These are phyloP conservation scores for Bathynomus jamesi DNA, from an alignment of 1,140 invertebrate species.

Conservation along the genomic window DNA sequence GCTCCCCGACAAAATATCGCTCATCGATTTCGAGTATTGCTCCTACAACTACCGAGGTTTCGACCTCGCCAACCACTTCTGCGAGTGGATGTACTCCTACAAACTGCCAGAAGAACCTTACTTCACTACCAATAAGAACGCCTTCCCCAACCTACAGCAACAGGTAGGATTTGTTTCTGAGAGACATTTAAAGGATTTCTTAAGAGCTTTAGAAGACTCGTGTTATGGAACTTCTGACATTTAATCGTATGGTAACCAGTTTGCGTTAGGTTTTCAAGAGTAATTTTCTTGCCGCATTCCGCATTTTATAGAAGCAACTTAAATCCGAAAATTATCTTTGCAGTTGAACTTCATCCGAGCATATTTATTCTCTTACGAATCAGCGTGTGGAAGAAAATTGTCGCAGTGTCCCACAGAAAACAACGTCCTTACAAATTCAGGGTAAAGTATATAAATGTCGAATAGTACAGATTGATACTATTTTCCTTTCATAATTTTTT, in stretches of 20 bases:
- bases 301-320: no score
- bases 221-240: no score
- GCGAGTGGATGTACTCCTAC: constrained; percentile 92
- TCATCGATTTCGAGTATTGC: constrained; percentile 91
- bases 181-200: neutral
- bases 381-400: neutral
- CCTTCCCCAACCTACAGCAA: constrained; percentile 67
- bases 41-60: constrained; percentile 89
- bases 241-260: no score
- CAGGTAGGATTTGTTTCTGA: constrained; percentile 53
- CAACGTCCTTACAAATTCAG: no score
- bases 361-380: constrained; percentile 39
- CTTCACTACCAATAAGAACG: constrained; percentile 58
- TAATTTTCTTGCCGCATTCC: no score
- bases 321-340: no score
- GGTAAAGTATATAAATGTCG: no score
- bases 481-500: no score
- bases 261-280: no score
- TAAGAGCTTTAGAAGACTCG: no score
- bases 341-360: constrained; percentile 42
- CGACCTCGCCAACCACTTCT: constrained; percentile 93
- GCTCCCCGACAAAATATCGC: constrained; percentile 42
- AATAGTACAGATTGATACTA: no score
- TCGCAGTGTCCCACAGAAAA: neutral
- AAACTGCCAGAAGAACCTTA: constrained; percentile 65